Base-by-base conservation (phyloP, 2,888 invertebrate species). In the Arctia plantaginis region DNA sequence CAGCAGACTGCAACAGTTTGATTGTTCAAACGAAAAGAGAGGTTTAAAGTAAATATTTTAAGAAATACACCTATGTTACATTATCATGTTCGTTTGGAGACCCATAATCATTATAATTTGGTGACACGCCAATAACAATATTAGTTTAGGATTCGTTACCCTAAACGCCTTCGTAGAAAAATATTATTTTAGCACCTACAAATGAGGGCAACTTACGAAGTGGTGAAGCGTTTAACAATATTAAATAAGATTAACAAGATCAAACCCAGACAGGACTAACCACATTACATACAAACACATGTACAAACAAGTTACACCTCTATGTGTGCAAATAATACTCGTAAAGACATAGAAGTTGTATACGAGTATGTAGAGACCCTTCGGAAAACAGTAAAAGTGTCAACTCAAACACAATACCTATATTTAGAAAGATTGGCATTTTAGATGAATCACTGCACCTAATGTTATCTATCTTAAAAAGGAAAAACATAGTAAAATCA, bases 81-180 rank as follows among this genome's bases (percentile, higher is more conserved):
- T 7, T 51, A n/a, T 55, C 3, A 55, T n/a, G 55, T 12, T n/a
- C 20, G 55, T 55, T 55, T 7, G n/a, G 55, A 55, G n/a, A n/a
- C 55, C n/a, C n/a, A 10, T n/a, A 55, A 55, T n/a, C 64, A 51
- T 71, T 74, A 72, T 47, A 41, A 23, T 75, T 39, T 18, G 30
- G 64, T 65, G 71, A 44, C n/a, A 39, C 27, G 35, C 23, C n/a
- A 41, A 66, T 44, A 66, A 59, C 15, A 27, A 33, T 27, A 39
- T 70, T 68, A 12, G 44, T 30, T 71, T 73, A 41, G 6, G 27
- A 27, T 27, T 65, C 41, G 55, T 55, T 72, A 13, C 39, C 51
- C 71, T 62, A 13, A 41, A 51, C n/a, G 67, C 27, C 0, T 35
- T 4, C 41, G 30, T 69, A 3, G 27, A 20, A 27, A 39, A 27